These are phyloP conservation scores for Luperina nickerlii DNA, from an alignment of 2,888 invertebrate genomes.

Conservation along the genomic window DNA sequence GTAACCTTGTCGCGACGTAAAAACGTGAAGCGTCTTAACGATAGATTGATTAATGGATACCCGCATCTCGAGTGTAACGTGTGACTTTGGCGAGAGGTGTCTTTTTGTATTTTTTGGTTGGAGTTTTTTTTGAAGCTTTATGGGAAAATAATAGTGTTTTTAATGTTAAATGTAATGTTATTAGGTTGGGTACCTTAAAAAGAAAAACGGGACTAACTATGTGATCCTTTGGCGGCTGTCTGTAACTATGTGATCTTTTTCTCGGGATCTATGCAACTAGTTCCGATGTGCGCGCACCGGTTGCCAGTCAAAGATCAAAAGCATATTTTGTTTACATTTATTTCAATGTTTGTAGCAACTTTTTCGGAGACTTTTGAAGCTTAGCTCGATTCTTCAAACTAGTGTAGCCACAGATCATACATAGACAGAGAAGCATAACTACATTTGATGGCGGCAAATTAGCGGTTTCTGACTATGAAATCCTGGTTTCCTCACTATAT, in stretches of 20 bases:
- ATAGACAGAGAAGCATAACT: background rate
- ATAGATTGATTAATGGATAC: constrained; percentile 71
- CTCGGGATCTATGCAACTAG: background rate
- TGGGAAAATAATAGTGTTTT: constrained; percentile 23
- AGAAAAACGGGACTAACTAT: background rate
- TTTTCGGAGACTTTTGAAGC: background rate
- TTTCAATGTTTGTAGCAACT: background rate
- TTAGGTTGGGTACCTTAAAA: background rate
- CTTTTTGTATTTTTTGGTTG: constrained; percentile 53
- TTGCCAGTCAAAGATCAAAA: background rate
- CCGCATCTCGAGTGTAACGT: constrained; percentile 48
- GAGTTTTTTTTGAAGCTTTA: constrained; percentile 32
- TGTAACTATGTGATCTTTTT: background rate
- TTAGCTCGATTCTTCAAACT: background rate
- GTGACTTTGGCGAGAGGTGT: constrained; percentile 64
- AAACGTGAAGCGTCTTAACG: constrained; percentile 63
- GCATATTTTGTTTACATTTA: background rate
- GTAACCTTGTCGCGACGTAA: constrained; percentile 66
- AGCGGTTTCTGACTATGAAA: background rate
- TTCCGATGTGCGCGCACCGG: background rate
- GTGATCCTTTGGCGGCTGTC: background rate
- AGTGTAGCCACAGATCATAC: background rate
- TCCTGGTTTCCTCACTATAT: background rate
- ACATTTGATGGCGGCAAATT: background rate
- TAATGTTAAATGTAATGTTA: background rate